A percentile compares a stretch with the other conserved stretches of the same genome.
phyloP scores from a whole-genome alignment of 2,113 vertebrate species.

The Butastur rufipennis region DNA sequence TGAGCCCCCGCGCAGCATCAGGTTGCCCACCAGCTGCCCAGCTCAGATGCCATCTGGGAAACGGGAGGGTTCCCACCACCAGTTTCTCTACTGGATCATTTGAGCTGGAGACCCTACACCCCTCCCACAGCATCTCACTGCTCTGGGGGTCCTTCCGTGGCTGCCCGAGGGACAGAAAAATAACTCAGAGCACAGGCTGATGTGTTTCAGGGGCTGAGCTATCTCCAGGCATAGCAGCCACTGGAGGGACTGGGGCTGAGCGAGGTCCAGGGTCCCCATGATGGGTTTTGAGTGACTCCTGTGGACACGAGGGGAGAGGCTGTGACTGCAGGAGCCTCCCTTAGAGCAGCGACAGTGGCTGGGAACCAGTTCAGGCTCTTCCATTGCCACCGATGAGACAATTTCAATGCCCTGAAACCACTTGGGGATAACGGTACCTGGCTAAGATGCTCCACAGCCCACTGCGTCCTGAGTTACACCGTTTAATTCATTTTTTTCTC shows the following conservation, averaged over 20 bases:
- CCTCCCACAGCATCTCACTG: background rate
- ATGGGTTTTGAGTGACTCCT: background rate
- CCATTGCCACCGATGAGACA: background rate
- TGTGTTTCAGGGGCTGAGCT: background rate
- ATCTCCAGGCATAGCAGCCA: background rate
- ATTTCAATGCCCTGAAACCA: background rate
- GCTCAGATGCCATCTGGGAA: background rate
- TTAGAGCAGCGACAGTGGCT: background rate
- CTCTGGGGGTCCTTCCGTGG: background rate
- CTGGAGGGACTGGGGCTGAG: background rate
- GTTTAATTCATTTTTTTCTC: background rate
- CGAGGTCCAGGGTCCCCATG: background rate
- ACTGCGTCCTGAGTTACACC: accelerated
- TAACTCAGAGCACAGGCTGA: background rate
- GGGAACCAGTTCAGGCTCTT: background rate
- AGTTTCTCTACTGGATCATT: background rate
- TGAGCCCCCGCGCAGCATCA: background rate
- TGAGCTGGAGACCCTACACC: background rate
- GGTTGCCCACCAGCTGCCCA: background rate
- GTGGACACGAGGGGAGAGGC: background rate
- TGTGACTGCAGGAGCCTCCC: background rate
- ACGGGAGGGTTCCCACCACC: background rate
- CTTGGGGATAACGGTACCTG: background rate
- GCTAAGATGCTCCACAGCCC: background rate
- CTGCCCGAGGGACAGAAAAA: background rate